phyloP scores from a whole-genome alignment of 2,113 vertebrate genomes.

The Thalassoma bifasciatum region DNA sequence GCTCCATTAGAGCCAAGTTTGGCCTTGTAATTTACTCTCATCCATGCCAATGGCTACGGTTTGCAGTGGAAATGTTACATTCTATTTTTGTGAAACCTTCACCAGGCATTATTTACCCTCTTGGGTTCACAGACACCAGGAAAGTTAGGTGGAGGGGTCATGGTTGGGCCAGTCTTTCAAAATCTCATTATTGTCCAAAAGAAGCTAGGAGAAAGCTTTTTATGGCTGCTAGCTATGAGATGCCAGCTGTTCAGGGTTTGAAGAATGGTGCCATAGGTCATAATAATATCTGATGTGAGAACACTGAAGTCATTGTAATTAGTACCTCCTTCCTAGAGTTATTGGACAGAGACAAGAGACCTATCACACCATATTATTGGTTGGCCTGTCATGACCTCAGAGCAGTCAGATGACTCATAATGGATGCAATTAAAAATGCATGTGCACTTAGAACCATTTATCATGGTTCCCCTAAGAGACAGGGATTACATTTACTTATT shows the following conservation, averaged over 20 bases:
- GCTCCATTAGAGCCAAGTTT: slow-evolving; percentile 35
- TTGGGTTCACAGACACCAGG: slow-evolving; percentile 24
- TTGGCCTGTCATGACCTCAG: slow-evolving; percentile 11
- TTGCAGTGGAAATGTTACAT: slow-evolving; percentile 28
- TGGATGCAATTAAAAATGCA: slow-evolving; percentile 28
- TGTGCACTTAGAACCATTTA: slow-evolving; percentile 6
- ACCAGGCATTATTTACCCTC: slow-evolving; percentile 12
- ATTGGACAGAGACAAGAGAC: neutral
- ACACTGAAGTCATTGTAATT: slow-evolving; percentile 22
- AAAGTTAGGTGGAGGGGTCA: neutral
- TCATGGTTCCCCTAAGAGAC: slow-evolving; percentile 16
- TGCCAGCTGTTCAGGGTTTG: slow-evolving; percentile 17
- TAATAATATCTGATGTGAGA: slow-evolving; percentile 16
- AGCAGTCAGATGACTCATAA: slow-evolving; percentile 21
- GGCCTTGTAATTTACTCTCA: slow-evolving; percentile 31
- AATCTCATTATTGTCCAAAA: slow-evolving; percentile 47
- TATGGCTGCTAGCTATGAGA: slow-evolving; percentile 18
- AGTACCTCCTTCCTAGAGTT: slow-evolving; percentile 3
- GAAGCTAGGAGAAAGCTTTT: slow-evolving; percentile 24
- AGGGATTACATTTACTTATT: slow-evolving; percentile 43
- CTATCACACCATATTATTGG: neutral
- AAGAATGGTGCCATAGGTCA: slow-evolving; percentile 22
- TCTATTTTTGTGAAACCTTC: slow-evolving; percentile 40
- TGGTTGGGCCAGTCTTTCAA: slow-evolving; percentile 17
- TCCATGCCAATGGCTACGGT: slow-evolving; percentile 12